Conservation (phyloP, 2,113 vertebrate species). For the Hepsetus odoe region DNA sequence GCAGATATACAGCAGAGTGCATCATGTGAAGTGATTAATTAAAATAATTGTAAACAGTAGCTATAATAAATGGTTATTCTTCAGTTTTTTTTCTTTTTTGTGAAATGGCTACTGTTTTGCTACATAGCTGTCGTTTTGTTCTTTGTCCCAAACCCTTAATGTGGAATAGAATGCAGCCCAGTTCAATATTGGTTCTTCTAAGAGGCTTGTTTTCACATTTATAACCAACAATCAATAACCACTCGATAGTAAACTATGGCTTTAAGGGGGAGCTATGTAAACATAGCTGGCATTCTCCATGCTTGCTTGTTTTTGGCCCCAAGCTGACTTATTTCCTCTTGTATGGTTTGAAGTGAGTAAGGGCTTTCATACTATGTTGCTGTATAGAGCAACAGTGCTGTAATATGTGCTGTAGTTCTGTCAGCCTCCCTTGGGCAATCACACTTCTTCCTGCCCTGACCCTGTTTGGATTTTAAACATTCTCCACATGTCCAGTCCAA, state of each 20-base stretch:
- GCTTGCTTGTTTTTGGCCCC: background rate
- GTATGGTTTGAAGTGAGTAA: background rate
- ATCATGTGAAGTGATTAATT: too few relatives aligned
- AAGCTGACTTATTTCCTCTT: background rate
- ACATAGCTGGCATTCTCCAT: background rate
- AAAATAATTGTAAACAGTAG: too few relatives aligned
- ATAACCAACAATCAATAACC: background rate
- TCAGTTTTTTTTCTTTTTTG: too few relatives aligned
- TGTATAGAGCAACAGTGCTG: background rate
- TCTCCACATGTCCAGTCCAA: conserved; percentile 39
- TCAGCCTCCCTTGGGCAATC: background rate
- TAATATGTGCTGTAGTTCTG: conserved; percentile 19
- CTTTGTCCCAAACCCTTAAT: too few relatives aligned
- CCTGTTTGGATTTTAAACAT: conserved; percentile 49
- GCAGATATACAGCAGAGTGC: too few relatives aligned
- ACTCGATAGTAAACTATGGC: background rate
- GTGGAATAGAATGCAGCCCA: background rate
- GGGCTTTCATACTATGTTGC: conserved; percentile 14
- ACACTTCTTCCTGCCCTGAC: conserved; percentile 16
- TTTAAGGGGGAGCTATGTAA: background rate
- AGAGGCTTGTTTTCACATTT: background rate
- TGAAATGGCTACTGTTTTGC: too few relatives aligned
- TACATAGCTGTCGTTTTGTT: background rate
- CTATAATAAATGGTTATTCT: too few relatives aligned
- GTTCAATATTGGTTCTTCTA: background rate